phyloP scores from a whole-genome alignment of 2,113 vertebrate species.

The Narcine bancroftii region DNA sequence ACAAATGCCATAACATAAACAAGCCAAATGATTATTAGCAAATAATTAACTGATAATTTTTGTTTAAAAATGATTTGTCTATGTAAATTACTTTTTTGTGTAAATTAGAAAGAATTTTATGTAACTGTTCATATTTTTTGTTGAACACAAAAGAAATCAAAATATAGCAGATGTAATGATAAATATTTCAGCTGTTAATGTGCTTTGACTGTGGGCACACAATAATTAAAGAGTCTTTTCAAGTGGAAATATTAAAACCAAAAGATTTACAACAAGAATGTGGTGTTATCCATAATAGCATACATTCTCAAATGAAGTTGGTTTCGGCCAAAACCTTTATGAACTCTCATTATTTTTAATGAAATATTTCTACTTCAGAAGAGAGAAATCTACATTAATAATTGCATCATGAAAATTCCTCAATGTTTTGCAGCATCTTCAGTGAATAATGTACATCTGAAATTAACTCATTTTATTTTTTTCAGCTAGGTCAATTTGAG shows the following conservation, averaged over 20 bases:
- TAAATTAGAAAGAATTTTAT: background rate
- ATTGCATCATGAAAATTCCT: background rate
- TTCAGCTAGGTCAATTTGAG: background rate
- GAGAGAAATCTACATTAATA: background rate
- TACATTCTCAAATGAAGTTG: background rate
- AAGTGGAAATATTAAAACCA: background rate
- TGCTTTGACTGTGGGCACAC: background rate
- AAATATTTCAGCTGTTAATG: background rate
- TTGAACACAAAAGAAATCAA: background rate
- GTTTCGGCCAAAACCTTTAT: background rate
- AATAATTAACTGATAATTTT: background rate
- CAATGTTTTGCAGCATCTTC: background rate
- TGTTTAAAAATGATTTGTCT: background rate
- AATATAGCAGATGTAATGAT: background rate
- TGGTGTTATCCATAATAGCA: background rate
- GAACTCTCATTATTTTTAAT: constrained; percentile 9
- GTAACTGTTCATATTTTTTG: background rate
- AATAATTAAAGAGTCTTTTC: background rate
- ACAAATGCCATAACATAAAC: background rate
- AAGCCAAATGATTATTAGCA: background rate
- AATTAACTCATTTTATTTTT: background rate
- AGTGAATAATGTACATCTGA: background rate
- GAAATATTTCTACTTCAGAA: background rate
- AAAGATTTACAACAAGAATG: constrained; percentile 1
- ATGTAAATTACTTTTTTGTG: background rate